Evolutionary conservation across 2,797 vertebrate genomes (phyloP).

Genomic region (Anguilla marmorata): DNA sequence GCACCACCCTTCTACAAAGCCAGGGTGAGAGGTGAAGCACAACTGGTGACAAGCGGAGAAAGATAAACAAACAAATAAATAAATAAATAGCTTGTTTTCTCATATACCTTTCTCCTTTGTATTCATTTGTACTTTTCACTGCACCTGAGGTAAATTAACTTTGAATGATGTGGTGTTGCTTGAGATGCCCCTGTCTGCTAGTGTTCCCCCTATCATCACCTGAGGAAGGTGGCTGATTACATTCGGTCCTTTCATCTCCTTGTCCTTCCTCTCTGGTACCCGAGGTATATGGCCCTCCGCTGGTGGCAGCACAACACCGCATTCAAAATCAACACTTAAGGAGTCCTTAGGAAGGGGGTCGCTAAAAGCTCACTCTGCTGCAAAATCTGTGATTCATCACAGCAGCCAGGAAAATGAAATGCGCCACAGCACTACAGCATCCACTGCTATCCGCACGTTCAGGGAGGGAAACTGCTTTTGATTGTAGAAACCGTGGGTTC

Average conservation of each 20-base stretch:
- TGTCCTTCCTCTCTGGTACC: not conserved
- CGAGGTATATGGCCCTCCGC: not conserved
- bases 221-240: not conserved
- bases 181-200: not conserved
- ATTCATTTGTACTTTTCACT: not conserved
- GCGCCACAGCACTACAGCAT: not conserved
- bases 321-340: not conserved
- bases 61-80: not conserved
- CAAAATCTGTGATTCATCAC: not conserved
- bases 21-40: not conserved
- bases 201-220: not conserved
- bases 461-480: not conserved
- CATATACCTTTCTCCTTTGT: not conserved
- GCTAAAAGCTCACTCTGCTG: not conserved
- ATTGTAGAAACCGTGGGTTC: not conserved
- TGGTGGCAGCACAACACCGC: not conserved
- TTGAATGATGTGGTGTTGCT: not conserved
- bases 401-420: not conserved
- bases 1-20: not conserved
- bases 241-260: not conserved
- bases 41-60: not conserved
- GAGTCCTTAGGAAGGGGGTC: not conserved
- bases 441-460: not conserved
- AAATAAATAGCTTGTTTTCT: not conserved
- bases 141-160: not conserved